Evolutionary conservation across 2,888 invertebrate genomes (phyloP), one percentile per base, ranked within the genome.

Genomic region (Phytoseiulus persimilis): DNA sequence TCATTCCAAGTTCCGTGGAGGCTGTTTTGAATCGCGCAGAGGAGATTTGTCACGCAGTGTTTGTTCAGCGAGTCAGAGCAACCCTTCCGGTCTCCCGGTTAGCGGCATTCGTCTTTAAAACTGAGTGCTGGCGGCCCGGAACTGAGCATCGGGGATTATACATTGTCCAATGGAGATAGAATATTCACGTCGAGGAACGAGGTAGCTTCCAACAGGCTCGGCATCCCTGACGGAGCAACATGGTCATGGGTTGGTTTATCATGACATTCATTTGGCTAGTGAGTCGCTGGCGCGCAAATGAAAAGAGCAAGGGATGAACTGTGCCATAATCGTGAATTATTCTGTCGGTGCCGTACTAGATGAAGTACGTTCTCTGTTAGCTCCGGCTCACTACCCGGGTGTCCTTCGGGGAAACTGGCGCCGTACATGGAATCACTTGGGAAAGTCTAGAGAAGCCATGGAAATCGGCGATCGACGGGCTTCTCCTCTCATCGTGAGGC

Each of bases 221-320:
- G 65, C 65, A 23, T 65, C 65, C 65, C 65, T 14, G 65, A 65
- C 18, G 65, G 28, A 65, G 65, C 65, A 65, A 65, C 65, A 65
- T 65, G 65, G 65, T 14, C 28, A 14, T 23, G 14, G 65, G 65
- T 65, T 65, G 65, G 65, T 65, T 28, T 65, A 65, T 65, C 65
- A 65, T 65, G 65, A 65, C 65, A 65, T 65, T 28, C 65, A 65
- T 65, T 65, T 65, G 65, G 28, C 65, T 65, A 65, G 65, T 65
- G 65, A 65, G 65, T 65, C 65, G 65, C 65, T 65, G 65, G 65
- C 65, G 65, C 65, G 65, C 65, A 65, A 65, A 65, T 65, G 65
- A 65, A 65, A 65, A 65, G 65, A 65, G 65, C 65, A 65, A 65
- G 11, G 65, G 65, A 65, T 65, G 18, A 65, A 65, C 18, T 65